Evolutionary conservation across 2,888 invertebrate species (phyloP).

Genomic region (Idaea dimidiata): DNA sequence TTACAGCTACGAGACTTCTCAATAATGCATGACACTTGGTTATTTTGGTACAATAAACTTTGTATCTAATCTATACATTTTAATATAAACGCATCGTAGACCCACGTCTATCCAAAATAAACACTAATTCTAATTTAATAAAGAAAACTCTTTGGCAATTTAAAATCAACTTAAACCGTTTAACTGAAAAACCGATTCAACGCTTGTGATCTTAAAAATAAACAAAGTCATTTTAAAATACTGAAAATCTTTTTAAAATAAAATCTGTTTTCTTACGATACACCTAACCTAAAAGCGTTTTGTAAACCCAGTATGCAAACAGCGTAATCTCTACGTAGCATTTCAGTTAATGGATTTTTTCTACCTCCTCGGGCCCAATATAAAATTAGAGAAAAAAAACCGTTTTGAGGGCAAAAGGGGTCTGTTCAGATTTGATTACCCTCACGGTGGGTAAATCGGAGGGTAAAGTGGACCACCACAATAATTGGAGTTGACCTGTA

Average conservation of each 20-base stretch:
- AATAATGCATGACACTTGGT: too few relatives aligned
- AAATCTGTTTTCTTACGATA: conserved; percentile 5
- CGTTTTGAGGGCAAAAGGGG: conserved; percentile 34
- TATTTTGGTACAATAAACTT: too few relatives aligned
- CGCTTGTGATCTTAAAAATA: neutral
- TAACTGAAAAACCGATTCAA: neutral
- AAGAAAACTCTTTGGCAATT: neutral
- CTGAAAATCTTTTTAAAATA: neutral
- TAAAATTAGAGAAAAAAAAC: conserved; percentile 39
- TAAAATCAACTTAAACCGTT: neutral
- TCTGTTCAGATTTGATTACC: conserved; percentile 41
- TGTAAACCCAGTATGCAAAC: conserved; percentile 21
- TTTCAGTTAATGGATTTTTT: conserved; percentile 36
- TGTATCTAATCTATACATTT: neutral
- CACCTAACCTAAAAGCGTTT: conserved; percentile 7
- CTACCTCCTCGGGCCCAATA: conserved; percentile 24
- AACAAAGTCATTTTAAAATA: neutral
- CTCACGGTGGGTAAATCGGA: conserved; percentile 37
- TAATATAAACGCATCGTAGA: neutral
- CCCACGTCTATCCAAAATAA: neutral
- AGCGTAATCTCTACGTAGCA: conserved; percentile 21
- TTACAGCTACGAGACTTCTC: too few relatives aligned
- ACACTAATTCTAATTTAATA: neutral
- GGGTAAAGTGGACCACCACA: conserved; percentile 27
- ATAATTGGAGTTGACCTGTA: neutral